These are phyloP conservation scores for Kryphioiulus occultus DNA, from an alignment of 2,888 invertebrate genomes.

Conservation along the genomic window DNA sequence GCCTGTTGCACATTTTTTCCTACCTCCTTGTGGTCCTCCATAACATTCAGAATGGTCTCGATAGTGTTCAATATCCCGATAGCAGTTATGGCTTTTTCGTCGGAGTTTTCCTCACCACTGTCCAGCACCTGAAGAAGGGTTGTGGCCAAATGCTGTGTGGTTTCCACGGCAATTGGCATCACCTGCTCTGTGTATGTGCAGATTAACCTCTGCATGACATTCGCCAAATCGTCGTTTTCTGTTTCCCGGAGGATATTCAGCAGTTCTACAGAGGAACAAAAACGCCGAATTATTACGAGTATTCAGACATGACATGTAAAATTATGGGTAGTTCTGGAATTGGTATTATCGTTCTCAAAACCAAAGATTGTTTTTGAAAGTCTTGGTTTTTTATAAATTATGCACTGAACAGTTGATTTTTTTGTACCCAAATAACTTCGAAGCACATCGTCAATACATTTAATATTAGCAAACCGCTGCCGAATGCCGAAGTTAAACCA, in stretches of 20 bases:
- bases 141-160: constrained; percentile 88
- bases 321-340: no score
- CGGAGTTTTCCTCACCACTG: constrained; percentile 80
- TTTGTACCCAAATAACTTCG: no score
- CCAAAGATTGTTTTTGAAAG: no score
- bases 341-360: no score
- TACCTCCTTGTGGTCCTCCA: constrained; percentile 75
- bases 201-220: constrained; percentile 93
- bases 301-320: no score
- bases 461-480: no score
- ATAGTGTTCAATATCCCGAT: constrained; percentile 97
- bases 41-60: constrained; percentile 90
- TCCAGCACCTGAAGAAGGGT: constrained; percentile 80
- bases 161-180: constrained; percentile 90
- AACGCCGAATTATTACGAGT: background rate
- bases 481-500: no score
- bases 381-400: no score
- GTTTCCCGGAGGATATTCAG: constrained; percentile 92
- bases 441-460: no score
- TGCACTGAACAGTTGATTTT: no score
- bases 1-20: background rate
- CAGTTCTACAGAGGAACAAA: constrained; percentile 68
- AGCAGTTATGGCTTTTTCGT: constrained; percentile 95
- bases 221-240: constrained; percentile 96
- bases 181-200: constrained; percentile 88